These are phyloP conservation scores for Trachelipus rathkii DNA, from an alignment of 1,140 invertebrate genomes.

Conservation along the genomic window DNA sequence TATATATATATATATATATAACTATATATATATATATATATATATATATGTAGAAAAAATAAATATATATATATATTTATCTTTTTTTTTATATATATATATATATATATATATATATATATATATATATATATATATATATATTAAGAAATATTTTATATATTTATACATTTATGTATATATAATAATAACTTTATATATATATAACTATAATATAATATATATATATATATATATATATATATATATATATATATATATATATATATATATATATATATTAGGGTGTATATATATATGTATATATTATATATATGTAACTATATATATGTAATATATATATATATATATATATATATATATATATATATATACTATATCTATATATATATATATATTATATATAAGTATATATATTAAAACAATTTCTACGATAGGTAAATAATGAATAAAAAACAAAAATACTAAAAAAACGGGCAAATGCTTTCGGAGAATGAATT, in stretches of 20 bases:
- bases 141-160: neutral
- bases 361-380: constrained; percentile 15
- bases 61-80: constrained; percentile 6
- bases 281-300: neutral
- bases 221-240: neutral
- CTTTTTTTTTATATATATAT: neutral
- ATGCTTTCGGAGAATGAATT: too few species aligned
- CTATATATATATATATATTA: too few species aligned
- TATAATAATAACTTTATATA: too few species aligned
- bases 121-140: constrained; percentile 15
- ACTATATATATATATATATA: too few species aligned
- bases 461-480: too few species aligned
- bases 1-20: too few species aligned
- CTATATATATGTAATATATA: too few species aligned
- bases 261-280: neutral
- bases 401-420: neutral
- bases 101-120: constrained; percentile 2
- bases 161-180: neutral
- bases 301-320: too few species aligned
- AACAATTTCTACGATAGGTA: too few species aligned
- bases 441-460: too few species aligned
- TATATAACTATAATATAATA: too few species aligned
- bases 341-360: neutral
- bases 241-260: constrained; percentile 15
- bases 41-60: neutral